Evolutionary conservation across 2,113 vertebrate genomes (phyloP), one percentile per base, ranked within the genome.

Genomic region (Petaurus breviceps): DNA sequence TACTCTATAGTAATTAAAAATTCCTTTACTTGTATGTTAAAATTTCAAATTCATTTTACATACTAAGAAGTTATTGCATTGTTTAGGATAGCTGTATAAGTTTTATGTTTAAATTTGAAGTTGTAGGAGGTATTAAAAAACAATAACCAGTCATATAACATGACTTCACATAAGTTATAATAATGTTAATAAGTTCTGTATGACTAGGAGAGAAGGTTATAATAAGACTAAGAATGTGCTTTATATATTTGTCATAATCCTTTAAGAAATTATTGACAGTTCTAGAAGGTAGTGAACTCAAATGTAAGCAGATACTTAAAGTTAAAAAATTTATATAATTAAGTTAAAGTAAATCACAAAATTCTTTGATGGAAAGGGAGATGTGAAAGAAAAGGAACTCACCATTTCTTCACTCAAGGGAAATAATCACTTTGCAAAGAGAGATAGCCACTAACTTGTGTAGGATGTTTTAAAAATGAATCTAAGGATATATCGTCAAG

Each of bases 161-260:
- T 37, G 3, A 6, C 37, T 95, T 10, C 51, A 84, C 84, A 96
- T 14, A 49, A n/a, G n/a, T n/a, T n/a, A n/a, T n/a, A n/a, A n/a
- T n/a, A n/a, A n/a, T 90, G 8, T 95, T 95, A 24, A 90, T 89
- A 46, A 92, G 49, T 94, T 90, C 47, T 84, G 6, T 0, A 0
- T 19, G 49, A 57, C 53, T 92, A 94, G 95, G 90, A 94, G 49
- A 95, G 28, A 57, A 51, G 46, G 5, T 51, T 28, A 52, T 92
- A 96, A 94, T 31, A 93, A 92, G 95, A 84, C 90, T 22, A 97
- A 94, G 31, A 97, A 90, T 96, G 97, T 94, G 91, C 91, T 0
- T n/a, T 94, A 28, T 91, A 8, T 5, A 55, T 77, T 47, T 47
- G 31, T 49, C 1, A 0, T 97, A 95, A 94, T 95, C 51, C 93